These are phyloP conservation scores for Argyresthia albistria DNA, from an alignment of 2,888 invertebrate genomes.

Conservation along the genomic window DNA sequence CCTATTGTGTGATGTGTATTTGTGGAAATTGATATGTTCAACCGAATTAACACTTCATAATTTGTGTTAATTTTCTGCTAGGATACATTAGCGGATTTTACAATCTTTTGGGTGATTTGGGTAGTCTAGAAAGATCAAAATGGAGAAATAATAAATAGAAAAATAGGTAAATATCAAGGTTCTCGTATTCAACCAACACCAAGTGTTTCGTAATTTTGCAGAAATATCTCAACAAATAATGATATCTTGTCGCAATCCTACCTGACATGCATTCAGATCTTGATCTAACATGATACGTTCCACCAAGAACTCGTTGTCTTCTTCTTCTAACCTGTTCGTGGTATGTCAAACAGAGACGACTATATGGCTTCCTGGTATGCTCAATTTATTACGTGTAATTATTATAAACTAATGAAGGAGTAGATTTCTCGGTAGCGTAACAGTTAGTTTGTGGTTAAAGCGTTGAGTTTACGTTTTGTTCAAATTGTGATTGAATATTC, in stretches of 20 bases:
- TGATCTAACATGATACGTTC: constrained; percentile 35
- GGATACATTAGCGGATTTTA: no score
- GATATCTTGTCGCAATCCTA: constrained; percentile 46
- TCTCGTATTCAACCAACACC: background rate
- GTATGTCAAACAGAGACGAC: constrained; percentile 16
- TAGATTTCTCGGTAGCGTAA: constrained; percentile 32
- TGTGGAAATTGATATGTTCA: no score
- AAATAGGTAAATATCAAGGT: no score
- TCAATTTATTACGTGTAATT: constrained; percentile 31
- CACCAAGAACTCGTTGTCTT: constrained; percentile 48
- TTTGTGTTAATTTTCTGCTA: no score
- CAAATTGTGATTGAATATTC: no score
- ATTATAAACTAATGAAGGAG: constrained; percentile 39
- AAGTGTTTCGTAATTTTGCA: constrained; percentile 9
- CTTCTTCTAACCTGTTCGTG: constrained; percentile 17
- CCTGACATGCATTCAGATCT: constrained; percentile 44
- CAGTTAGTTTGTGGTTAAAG: constrained; percentile 19
- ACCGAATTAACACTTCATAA: no score
- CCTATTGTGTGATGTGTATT: no score
- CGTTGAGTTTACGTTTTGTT: no score
- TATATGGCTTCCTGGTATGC: constrained; percentile 17
- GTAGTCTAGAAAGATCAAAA: no score
- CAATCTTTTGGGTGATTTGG: no score
- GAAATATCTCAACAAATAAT: constrained; percentile 48
- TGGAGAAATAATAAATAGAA: no score